Evolutionary conservation across 2,797 vertebrate species (phyloP).

Genomic region (Tamandua tetradactyla): DNA sequence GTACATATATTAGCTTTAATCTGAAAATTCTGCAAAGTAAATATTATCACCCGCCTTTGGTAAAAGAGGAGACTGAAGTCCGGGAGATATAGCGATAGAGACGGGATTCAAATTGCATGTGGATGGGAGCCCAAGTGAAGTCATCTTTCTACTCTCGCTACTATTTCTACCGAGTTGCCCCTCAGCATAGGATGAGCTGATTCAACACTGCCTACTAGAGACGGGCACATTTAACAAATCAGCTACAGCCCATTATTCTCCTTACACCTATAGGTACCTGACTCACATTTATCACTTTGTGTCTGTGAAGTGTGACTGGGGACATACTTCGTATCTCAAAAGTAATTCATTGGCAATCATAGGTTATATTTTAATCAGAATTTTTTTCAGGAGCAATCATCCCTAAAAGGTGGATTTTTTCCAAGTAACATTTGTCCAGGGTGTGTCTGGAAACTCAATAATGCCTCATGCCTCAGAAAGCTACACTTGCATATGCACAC

Average conservation of each 20-base stretch:
- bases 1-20: background rate
- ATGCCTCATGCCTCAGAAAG: background rate
- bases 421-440: background rate
- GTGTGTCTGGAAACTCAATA: background rate
- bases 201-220: fast-evolving
- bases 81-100: background rate
- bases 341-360: background rate
- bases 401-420: background rate
- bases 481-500: background rate
- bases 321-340: background rate
- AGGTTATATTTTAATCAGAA: background rate
- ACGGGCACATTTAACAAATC: no score
- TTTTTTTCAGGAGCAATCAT: background rate
- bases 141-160: fast-evolving
- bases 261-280: background rate
- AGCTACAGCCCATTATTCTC: background rate
- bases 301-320: background rate
- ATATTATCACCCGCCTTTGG: background rate
- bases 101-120: background rate
- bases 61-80: background rate
- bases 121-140: background rate
- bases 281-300: background rate
- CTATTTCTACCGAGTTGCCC: background rate
- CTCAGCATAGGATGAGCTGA: background rate
- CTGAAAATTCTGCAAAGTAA: background rate